Base-by-base conservation (phyloP, 2,888 invertebrate species). In the Dione juno region DNA sequence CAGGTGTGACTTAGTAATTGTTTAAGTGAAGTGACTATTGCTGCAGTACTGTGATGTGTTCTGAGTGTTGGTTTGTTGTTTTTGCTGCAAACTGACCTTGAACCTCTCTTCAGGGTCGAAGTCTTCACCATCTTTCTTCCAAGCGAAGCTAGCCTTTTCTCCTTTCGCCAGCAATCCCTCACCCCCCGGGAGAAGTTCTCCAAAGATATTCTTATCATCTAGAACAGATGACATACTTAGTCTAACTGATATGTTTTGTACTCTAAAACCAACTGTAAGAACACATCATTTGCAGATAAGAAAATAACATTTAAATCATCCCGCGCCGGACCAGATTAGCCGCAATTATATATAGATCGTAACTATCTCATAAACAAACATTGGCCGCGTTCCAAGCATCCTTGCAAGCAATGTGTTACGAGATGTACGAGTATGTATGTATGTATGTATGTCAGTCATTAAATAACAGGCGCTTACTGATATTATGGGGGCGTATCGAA, bases 51-150 rank as follows among this genome's bases (percentile, higher is more conserved):
- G n/a, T 67, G 19, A 14, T 40, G 37, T 48, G 37, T 37, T 50
- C 19, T 19, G 37, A 13, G 48, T 37, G 37, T 48, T 10, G 43
- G 43, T 37, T 50, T 64, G 37, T 48, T 37, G 16, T 50, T n/a
- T 37, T 50, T 19, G 28, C 41, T 40, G 37, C 35, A 41, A 11
- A 67, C 54, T 53, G 77, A 89, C 90, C 87, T 97, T 98, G 86
- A 98, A 98, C 73, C 98, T 95, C 84, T 98, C 98, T 82, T 98
- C 97, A 1, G 98, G 97, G 84, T 97, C 97, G 81, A 98, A 98
- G 2, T 96, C 94, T 74, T 95, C 94, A 0, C 98, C 98, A 84
- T 98, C 98, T 66, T 97, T 95, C 79, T 97, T 96, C 98, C 98
- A 98, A 19, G 94, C 90, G 87, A 98, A 98, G 10, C 94, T 88